These are phyloP conservation scores for Euclidia mi DNA, from an alignment of 2,888 invertebrate genomes.

Conservation along the genomic window DNA sequence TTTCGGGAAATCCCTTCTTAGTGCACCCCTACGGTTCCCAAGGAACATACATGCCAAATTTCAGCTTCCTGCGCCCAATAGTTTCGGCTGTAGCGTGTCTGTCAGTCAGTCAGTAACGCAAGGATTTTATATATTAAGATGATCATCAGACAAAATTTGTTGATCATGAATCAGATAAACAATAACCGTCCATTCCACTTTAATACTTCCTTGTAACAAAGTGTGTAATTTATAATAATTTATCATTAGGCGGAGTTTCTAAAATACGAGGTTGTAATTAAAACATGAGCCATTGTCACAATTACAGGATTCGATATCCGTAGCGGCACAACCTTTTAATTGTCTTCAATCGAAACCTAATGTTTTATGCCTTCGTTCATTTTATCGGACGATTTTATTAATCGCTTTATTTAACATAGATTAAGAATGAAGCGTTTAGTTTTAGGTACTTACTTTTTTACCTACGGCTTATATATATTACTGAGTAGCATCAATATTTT, in stretches of 20 bases:
- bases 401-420: slow-evolving; percentile 74
- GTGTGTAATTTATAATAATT: slow-evolving; percentile 74
- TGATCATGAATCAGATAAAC: slow-evolving; percentile 27
- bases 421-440: slow-evolving; percentile 29
- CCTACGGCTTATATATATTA: neutral
- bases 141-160: slow-evolving; percentile 23
- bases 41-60: no score
- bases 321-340: slow-evolving; percentile 68
- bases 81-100: no score
- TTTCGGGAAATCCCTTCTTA: no score
- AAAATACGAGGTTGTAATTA: slow-evolving; percentile 68
- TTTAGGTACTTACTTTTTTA: neutral
- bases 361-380: slow-evolving; percentile 65
- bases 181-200: slow-evolving; percentile 35
- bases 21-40: no score
- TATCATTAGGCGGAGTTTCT: slow-evolving; percentile 65
- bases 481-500: no score
- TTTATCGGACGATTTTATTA: slow-evolving; percentile 69
- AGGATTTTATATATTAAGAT: slow-evolving; percentile 8
- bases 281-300: slow-evolving; percentile 78
- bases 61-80: no score
- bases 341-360: slow-evolving; percentile 67
- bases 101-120: no score
- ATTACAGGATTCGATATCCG: slow-evolving; percentile 64
- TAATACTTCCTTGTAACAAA: slow-evolving; percentile 49